A percentile compares a stretch with the other conserved stretches of the same genome.
These are phyloP conservation scores for Drosophila siamana DNA, from an alignment of 2,888 invertebrate genomes.

Conservation along the genomic window DNA sequence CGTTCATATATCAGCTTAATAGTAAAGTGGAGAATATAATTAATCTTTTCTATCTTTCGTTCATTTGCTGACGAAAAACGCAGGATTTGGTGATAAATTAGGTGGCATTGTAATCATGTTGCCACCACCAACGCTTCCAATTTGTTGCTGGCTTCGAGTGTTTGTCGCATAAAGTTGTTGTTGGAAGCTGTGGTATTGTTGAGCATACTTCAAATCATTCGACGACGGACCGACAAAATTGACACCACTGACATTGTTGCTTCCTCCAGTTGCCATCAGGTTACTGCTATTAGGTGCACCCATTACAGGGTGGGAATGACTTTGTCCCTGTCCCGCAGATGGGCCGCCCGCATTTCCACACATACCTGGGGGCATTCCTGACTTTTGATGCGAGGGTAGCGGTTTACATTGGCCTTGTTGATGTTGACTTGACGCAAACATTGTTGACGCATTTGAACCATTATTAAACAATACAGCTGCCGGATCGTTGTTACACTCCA, in stretches of 20 bases:
- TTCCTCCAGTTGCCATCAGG: slow-evolving; percentile 33
- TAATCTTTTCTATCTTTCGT: background rate
- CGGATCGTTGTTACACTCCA: slow-evolving; percentile 61
- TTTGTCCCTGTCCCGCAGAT: slow-evolving; percentile 37
- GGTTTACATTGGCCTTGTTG: slow-evolving; percentile 38
- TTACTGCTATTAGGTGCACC: slow-evolving; percentile 44
- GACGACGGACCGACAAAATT: slow-evolving; percentile 93
- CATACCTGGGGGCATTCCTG: slow-evolving; percentile 46
- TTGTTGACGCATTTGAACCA: slow-evolving; percentile 38
- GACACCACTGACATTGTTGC: slow-evolving; percentile 33
- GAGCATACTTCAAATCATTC: slow-evolving; percentile 96
- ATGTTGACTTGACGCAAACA: slow-evolving; percentile 53
- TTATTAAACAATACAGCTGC: slow-evolving; percentile 56
- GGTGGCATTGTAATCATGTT: slow-evolving; percentile 73
- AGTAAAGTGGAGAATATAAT: background rate
- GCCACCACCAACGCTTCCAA: slow-evolving; percentile 56
- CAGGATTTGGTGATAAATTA: slow-evolving; percentile 83
- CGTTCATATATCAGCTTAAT: background rate
- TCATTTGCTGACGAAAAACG: slow-evolving; percentile 85
- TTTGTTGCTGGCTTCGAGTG: slow-evolving; percentile 87
- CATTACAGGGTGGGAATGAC: slow-evolving; percentile 53
- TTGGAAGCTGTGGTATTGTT: slow-evolving; percentile 98
- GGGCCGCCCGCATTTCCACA: slow-evolving; percentile 45
- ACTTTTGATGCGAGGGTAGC: slow-evolving; percentile 45
- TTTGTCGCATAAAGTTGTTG: slow-evolving; percentile 97